Conservation (phyloP, 1,140 invertebrate genomes). For the Trichomalopsis sarcophagae region DNA sequence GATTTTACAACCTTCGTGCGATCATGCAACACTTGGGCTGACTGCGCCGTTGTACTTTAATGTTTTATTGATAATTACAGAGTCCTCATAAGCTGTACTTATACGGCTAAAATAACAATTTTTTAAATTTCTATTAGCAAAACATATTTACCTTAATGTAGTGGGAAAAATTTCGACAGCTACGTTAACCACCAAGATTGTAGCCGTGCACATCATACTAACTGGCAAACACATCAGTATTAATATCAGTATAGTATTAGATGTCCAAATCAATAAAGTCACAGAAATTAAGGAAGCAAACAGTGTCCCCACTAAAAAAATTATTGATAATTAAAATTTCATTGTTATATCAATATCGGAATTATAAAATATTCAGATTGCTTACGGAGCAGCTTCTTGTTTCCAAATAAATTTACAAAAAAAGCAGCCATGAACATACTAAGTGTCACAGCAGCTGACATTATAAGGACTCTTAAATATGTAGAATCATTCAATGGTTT, state of each 20-base stretch:
- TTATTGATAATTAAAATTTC: background rate
- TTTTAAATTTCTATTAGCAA: background rate
- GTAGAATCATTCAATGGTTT: slow-evolving; percentile 54
- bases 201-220: slow-evolving; percentile 74
- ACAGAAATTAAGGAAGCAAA: slow-evolving; percentile 51
- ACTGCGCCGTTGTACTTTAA: too few relatives aligned
- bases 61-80: too few relatives aligned
- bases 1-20: too few relatives aligned
- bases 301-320: slow-evolving; percentile 43
- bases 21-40: too few relatives aligned
- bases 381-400: slow-evolving; percentile 66
- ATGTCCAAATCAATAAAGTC: slow-evolving; percentile 56
- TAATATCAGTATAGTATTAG: slow-evolving; percentile 64
- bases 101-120: too few relatives aligned
- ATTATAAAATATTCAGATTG: slow-evolving; percentile 28
- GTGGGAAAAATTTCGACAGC: slow-evolving; percentile 78
- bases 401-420: slow-evolving; percentile 58
- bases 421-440: slow-evolving; percentile 59
- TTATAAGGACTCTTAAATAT: slow-evolving; percentile 61
- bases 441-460: slow-evolving; percentile 52
- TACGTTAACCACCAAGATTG: slow-evolving; percentile 75
- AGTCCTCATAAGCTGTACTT: too few relatives aligned
- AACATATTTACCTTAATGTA: slow-evolving; percentile 70
- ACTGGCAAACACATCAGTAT: slow-evolving; percentile 74
- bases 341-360: background rate